Percentiles rank a stretch among this genome's conserved stretches.
Conservation (phyloP, 2,113 vertebrate species). For the Bettongia penicillata region DNA sequence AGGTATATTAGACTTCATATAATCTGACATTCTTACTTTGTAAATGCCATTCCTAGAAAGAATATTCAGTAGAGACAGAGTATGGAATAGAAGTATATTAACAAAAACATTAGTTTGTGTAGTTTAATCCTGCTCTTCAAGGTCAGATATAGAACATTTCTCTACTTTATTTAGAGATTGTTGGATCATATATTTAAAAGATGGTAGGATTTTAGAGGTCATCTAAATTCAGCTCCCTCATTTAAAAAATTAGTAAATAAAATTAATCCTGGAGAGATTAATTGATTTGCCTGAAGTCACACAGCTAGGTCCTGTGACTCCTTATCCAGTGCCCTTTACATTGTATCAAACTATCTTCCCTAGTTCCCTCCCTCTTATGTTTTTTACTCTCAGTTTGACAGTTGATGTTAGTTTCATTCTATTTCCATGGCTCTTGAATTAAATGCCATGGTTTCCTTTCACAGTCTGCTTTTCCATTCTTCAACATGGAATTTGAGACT, state of each 20-base stretch:
- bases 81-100: neutral
- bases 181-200: neutral
- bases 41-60: neutral
- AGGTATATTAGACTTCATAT: neutral
- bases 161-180: neutral
- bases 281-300: neutral
- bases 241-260: neutral
- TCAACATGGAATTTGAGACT: neutral
- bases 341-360: neutral
- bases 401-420: neutral
- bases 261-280: neutral
- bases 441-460: neutral
- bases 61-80: neutral
- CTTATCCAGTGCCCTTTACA: neutral
- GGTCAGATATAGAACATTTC: no score
- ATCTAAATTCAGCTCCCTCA: neutral
- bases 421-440: neutral
- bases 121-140: neutral
- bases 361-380: neutral
- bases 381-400: neutral
- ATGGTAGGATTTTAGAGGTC: neutral
- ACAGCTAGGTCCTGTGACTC: neutral
- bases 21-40: neutral
- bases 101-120: neutral
- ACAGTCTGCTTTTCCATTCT: neutral